These are phyloP conservation scores for Xanthorhoe spadicearia DNA, from an alignment of 2,888 invertebrate genomes.

Conservation along the genomic window DNA sequence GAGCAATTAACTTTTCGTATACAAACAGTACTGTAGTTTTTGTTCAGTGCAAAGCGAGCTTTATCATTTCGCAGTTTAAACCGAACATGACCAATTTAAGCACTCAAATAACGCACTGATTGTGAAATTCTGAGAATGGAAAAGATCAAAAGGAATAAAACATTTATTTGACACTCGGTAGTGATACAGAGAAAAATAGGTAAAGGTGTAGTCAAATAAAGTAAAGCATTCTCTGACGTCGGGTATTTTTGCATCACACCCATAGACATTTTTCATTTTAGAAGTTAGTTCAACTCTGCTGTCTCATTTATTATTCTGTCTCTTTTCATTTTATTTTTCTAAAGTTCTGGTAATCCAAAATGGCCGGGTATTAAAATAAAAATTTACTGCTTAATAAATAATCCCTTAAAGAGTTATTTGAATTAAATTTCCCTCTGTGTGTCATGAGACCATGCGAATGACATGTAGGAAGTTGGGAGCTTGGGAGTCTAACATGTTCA, in stretches of 20 bases:
- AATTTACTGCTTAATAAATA: no score
- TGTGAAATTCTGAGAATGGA: neutral
- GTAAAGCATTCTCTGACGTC: no score
- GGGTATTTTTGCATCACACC: no score
- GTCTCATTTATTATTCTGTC: no score
- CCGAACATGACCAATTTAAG: neutral
- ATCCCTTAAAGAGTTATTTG: neutral
- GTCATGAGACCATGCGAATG: slow-evolving; percentile 7
- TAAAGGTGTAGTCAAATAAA: neutral
- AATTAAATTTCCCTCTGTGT: neutral
- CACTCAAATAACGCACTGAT: neutral
- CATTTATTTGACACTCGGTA: neutral
- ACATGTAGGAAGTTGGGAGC: slow-evolving; percentile 22
- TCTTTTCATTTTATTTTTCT: no score
- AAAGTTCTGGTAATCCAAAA: no score
- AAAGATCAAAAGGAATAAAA: neutral
- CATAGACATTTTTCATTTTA: no score
- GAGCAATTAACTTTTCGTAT: slow-evolving; percentile 2
- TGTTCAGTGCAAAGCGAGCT: neutral
- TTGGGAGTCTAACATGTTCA: slow-evolving; percentile 11
- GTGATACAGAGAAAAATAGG: neutral
- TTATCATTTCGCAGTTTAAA: neutral
- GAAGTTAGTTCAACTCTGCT: no score
- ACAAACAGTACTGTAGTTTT: neutral
- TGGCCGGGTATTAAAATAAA: no score